Base-by-base conservation (phyloP, 2,888 invertebrate species). In the Nebria brevicollis region DNA sequence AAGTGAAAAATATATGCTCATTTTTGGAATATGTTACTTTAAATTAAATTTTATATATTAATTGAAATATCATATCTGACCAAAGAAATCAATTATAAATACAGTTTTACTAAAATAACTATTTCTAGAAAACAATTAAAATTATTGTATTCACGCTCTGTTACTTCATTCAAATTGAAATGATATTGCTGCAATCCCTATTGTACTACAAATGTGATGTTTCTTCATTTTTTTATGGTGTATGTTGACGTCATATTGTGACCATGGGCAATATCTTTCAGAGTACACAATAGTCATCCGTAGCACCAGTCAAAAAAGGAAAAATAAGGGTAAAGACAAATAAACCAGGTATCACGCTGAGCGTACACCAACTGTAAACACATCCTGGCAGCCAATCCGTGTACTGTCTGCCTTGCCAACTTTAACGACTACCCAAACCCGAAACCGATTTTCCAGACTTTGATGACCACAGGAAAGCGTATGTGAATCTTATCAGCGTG, bases 391-490 rank as follows among this genome's bases (percentile, higher is more conserved):
- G 26, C 65, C 75, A 75, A 75, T 75, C 64, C 75, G 26, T 7
- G 25, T n/a, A 54, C 54, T 54, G 54, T 54, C 54, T 54, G 4
- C 54, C 8, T 54, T 54, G 73, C 43, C 73, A 73, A 25, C 26
- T 65, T 76, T 76, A 76, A 76, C 66, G 76, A 76, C 73, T 73
- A 26, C 73, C 54, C 66, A 76, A 76, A 76, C 76, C 76, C 66
- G 26, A 76, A 76, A 76, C 76, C 76, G 66, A 76, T 76, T 76
- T 66, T 76, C 76, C 76, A 76, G 76, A 76, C 76, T 76, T 76
- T 66, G 76, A 76, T 66, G 76, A 65, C 54, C 34, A 54, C 25
- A 5, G 20, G 1, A 10, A n/a, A 73, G 41, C 75, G 75, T 34
- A 15, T 13, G 20, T 15, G 65, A 13, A 75, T 25, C 15, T 54